Conservation (phyloP, 2,888 invertebrate genomes). For the Lycophotia porphyrea region DNA sequence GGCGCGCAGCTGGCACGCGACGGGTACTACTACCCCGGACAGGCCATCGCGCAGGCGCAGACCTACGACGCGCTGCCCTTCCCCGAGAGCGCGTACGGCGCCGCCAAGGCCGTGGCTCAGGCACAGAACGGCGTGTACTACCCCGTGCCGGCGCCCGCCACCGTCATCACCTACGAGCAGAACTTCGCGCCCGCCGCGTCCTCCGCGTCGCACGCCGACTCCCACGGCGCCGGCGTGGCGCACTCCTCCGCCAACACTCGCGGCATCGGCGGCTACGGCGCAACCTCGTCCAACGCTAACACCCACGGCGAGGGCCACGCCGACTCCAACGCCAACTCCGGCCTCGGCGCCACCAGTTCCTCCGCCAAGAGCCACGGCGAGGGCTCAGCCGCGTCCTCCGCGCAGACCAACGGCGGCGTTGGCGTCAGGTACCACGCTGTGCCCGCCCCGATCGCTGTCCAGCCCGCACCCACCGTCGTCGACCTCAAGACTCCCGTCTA, state of each 20-base stretch:
- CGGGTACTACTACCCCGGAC: conserved; percentile 74
- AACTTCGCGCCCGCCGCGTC: conserved; percentile 74
- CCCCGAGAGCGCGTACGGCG: conserved; percentile 56
- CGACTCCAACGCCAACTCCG: conserved; percentile 78
- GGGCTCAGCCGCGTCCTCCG: conserved; percentile 77
- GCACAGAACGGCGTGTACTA: conserved; percentile 73
- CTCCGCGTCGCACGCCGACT: conserved; percentile 75
- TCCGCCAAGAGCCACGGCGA: conserved; percentile 76
- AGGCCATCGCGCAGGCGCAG: conserved; percentile 72
- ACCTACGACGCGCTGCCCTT: conserved; percentile 36
- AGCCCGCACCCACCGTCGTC: conserved; percentile 68
- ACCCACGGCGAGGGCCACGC: conserved; percentile 77
- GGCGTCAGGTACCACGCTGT: conserved; percentile 67
- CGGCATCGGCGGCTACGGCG: conserved; percentile 72
- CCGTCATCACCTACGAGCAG: conserved; percentile 82
- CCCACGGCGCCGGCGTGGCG: conserved; percentile 77
- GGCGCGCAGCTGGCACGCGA: conserved; percentile 70
- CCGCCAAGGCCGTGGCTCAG: conserved; percentile 65
- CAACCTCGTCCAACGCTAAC: conserved; percentile 79
- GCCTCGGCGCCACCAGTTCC: conserved; percentile 73
- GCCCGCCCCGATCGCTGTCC: conserved; percentile 46
- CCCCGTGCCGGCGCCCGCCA: conserved; percentile 79
- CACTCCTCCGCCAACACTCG: conserved; percentile 79
- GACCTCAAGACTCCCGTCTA: conserved; percentile 77
- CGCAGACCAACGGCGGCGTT: conserved; percentile 70